Evolutionary conservation across 2,797 vertebrate genomes (phyloP).

Genomic region (Lates japonicus): DNA sequence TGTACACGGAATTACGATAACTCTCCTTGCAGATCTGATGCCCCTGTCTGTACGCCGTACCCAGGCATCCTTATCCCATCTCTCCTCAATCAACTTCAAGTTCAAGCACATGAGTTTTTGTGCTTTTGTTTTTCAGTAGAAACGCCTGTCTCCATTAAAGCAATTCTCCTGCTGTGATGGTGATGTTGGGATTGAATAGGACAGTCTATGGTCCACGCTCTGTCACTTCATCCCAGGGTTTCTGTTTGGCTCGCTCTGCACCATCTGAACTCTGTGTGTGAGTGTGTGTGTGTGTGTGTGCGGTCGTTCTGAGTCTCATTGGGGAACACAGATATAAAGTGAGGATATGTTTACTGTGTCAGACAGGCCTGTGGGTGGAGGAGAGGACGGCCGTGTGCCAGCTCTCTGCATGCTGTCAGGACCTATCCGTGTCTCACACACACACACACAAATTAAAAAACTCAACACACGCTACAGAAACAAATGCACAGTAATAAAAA

Average conservation of each 20-base stretch:
- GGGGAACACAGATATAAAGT: conserved; percentile 49
- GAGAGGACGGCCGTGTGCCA: conserved; percentile 63
- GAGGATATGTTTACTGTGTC: conserved; percentile 50
- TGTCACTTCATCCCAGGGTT: conserved; percentile 45
- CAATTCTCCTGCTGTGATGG: conserved; percentile 35
- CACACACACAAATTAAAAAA: conserved; percentile 9
- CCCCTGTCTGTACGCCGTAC: neutral
- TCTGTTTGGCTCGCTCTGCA: conserved; percentile 28
- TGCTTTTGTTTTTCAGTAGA: neutral
- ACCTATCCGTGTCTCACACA: conserved; percentile 47
- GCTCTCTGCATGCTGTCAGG: conserved; percentile 69
- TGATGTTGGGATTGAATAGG: conserved; percentile 40
- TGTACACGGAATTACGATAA: no score
- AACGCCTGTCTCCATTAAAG: conserved; percentile 48
- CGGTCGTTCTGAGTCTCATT: conserved; percentile 27
- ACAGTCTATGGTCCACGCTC: conserved; percentile 44
- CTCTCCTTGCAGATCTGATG: no score
- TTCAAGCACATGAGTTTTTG: neutral
- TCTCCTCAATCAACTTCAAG: neutral
- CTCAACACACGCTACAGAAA: neutral
- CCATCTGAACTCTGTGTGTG: conserved; percentile 24
- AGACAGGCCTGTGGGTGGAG: conserved; percentile 63
- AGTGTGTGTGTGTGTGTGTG: conserved; percentile 16
- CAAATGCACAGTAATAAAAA: conserved; percentile 28
- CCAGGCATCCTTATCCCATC: neutral